phyloP scores from a whole-genome alignment of 2,888 invertebrate species.

The Protodeltote pygarga region DNA sequence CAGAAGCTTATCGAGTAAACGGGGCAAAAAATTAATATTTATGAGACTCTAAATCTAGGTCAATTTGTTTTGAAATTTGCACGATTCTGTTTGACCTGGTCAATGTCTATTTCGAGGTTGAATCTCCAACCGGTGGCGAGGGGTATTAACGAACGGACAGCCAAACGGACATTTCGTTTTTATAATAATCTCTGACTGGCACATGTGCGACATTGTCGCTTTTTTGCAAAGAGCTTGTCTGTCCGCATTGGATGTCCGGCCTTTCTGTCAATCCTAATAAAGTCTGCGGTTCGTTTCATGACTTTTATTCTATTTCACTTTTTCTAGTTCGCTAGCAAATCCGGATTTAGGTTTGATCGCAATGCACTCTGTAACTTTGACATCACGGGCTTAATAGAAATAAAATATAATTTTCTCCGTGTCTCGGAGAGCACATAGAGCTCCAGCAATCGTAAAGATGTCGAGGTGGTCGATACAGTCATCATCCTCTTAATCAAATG shows the following conservation, averaged over 20 bases:
- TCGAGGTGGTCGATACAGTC: no score
- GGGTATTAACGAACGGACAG: constrained; percentile 45
- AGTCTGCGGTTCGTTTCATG: constrained; percentile 11
- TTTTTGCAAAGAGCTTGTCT: constrained; percentile 42
- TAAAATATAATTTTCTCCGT: no score
- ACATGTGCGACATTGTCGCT: constrained; percentile 53
- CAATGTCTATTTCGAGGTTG: constrained; percentile 52
- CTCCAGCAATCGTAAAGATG: no score
- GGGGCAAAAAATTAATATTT: constrained; percentile 57
- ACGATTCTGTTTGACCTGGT: constrained; percentile 44
- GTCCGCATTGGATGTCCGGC: constrained; percentile 33
- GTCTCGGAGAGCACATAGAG: no score
- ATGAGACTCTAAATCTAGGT: constrained; percentile 58
- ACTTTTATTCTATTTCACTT: background rate
- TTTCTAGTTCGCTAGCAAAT: background rate
- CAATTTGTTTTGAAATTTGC: constrained; percentile 58
- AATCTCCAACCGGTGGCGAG: constrained; percentile 36
- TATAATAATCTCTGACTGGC: constrained; percentile 49
- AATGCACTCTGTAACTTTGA: no score
- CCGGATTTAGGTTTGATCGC: background rate
- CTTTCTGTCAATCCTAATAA: constrained; percentile 26
- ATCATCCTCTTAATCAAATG: no score
- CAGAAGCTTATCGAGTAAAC: constrained; percentile 47
- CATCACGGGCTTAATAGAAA: no score
- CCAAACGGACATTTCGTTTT: constrained; percentile 47